phyloP scores from a whole-genome alignment of 2,888 invertebrate genomes.

The Drosophila stalkeri region DNA sequence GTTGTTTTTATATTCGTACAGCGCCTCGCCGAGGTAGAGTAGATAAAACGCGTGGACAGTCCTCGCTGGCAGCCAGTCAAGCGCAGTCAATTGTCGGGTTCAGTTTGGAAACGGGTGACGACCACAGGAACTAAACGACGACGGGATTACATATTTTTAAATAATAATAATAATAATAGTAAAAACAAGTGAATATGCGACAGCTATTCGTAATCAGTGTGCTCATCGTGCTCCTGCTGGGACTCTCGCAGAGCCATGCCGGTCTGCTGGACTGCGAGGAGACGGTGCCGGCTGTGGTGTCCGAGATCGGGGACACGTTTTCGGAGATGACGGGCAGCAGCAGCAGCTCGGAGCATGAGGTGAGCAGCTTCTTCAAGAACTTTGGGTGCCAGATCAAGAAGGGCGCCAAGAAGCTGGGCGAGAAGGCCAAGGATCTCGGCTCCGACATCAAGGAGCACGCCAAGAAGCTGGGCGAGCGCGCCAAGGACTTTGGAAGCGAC shows the following conservation, averaged over 20 bases:
- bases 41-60: constrained; percentile 48
- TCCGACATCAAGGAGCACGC: constrained; percentile 79
- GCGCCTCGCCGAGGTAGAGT: constrained; percentile 18
- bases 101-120: constrained; percentile 49
- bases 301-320: constrained; percentile 66
- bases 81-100: constrained; percentile 43
- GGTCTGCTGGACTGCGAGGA: constrained; percentile 81
- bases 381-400: constrained; percentile 81
- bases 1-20: neutral
- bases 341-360: constrained; percentile 71
- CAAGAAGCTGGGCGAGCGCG: constrained; percentile 77
- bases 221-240: constrained; percentile 50
- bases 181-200: constrained; percentile 20
- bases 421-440: constrained; percentile 81
- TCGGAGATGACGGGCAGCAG: constrained; percentile 53
- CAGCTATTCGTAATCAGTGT: constrained; percentile 34
- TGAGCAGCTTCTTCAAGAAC: constrained; percentile 78
- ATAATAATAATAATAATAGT: neutral
- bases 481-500: constrained; percentile 79
- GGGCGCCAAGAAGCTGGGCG: constrained; percentile 75
- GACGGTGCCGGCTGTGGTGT: constrained; percentile 56
- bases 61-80: constrained; percentile 54
- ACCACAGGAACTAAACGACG: constrained; percentile 23
- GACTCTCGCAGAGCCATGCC: constrained; percentile 40
- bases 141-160: neutral